Percentiles rank a stretch among this genome's conserved stretches.
phyloP scores from a whole-genome alignment of 2,888 invertebrate genomes.

The Aromia moschata region DNA sequence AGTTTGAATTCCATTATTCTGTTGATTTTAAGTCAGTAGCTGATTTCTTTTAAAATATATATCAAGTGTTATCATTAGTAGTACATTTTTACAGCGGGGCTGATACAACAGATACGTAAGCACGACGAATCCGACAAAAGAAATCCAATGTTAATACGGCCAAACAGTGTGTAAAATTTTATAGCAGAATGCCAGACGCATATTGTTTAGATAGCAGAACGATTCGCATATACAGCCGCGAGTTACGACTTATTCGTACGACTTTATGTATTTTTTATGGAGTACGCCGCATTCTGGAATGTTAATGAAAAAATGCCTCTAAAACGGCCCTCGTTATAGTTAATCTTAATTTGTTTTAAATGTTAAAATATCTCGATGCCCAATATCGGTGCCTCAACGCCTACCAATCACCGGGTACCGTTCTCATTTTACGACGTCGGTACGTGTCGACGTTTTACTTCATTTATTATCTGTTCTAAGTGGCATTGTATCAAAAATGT shows the following conservation, averaged over 20 bases:
- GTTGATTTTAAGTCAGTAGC: too few relatives aligned
- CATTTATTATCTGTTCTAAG: constrained; percentile 12
- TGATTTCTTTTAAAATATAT: too few relatives aligned
- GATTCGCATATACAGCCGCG: background rate
- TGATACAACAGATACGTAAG: too few relatives aligned
- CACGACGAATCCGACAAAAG: too few relatives aligned
- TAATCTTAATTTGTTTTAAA: constrained; percentile 37
- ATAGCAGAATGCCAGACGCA: constrained; percentile 5
- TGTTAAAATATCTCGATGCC: constrained; percentile 39
- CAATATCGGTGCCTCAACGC: constrained; percentile 41
- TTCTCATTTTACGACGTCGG: constrained; percentile 15
- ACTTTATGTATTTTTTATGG: constrained; percentile 25
- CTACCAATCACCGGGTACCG: constrained; percentile 31
- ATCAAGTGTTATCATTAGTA: too few relatives aligned
- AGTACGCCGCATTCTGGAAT: constrained; percentile 20
- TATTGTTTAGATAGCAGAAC: constrained; percentile 19
- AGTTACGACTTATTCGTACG: constrained; percentile 23
- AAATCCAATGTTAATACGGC: background rate
- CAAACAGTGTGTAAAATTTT: constrained; percentile 4
- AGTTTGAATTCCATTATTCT: too few relatives aligned
- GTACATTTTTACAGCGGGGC: too few relatives aligned
- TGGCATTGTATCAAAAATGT: constrained; percentile 13
- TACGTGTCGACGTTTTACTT: constrained; percentile 15
- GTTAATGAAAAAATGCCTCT: constrained; percentile 30
- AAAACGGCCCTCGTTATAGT: constrained; percentile 26